Percentiles rank a stretch among this genome's conserved stretches.
Conservation (phyloP, 2,113 vertebrate species). For the Copsychus sechellarum region DNA sequence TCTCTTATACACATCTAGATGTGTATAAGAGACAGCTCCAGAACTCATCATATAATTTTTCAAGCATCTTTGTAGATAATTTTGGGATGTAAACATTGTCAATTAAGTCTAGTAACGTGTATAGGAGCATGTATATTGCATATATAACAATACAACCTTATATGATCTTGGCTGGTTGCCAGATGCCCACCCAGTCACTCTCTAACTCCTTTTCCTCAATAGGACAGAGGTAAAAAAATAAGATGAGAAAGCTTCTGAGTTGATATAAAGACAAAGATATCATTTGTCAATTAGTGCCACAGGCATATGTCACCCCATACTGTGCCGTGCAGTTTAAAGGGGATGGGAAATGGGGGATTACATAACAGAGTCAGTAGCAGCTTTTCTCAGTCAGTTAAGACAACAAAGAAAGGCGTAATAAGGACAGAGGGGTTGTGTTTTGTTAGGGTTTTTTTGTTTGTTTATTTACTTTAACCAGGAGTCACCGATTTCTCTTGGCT, state of each 20-base stretch:
- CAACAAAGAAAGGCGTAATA: not conserved
- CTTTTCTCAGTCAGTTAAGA: not conserved
- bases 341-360: not conserved
- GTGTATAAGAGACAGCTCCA: no score
- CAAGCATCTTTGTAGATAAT: not conserved
- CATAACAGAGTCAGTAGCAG: not conserved
- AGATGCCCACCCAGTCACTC: not conserved
- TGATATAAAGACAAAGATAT: not conserved
- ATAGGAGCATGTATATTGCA: accelerated
- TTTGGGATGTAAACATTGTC: not conserved
- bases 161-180: not conserved
- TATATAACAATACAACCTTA: accelerated
- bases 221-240: not conserved
- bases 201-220: not conserved
- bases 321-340: accelerated
- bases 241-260: not conserved
- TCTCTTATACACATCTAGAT: no score
- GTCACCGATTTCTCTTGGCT: not conserved
- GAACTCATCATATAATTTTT: not conserved
- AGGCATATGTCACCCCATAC: accelerated
- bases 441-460: not conserved
- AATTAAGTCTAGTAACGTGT: not conserved
- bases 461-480: not conserved
- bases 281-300: not conserved
- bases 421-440: not conserved